Evolutionary conservation across 2,113 vertebrate species (phyloP).

Genomic region (Promerops cafer): DNA sequence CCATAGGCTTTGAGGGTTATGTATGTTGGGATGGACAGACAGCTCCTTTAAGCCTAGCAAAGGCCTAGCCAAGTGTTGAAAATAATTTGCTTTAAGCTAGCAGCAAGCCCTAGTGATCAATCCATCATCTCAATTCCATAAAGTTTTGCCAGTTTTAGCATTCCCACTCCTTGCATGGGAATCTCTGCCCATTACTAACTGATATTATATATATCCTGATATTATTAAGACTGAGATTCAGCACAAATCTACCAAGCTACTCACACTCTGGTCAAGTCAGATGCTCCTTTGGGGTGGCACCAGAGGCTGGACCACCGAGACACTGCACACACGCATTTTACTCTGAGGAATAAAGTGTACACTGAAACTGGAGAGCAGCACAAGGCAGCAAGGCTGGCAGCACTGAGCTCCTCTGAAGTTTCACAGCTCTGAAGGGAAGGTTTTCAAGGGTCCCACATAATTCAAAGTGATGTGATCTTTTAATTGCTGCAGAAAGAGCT

Average conservation of each 20-base stretch:
- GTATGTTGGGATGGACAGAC: not conserved
- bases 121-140: not conserved
- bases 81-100: not conserved
- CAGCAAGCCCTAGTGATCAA: not conserved
- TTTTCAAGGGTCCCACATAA: not conserved
- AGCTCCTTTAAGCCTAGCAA: not conserved
- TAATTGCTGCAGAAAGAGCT: not conserved
- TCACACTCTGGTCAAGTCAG: not conserved
- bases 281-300: not conserved
- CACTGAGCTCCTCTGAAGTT: not conserved
- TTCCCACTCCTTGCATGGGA: not conserved
- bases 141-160: not conserved
- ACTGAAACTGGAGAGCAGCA: not conserved
- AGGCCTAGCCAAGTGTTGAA: not conserved
- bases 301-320: not conserved
- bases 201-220: not conserved
- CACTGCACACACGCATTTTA: not conserved
- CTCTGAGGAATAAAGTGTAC: not conserved
- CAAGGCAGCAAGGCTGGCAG: not conserved
- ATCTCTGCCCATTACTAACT: not conserved
- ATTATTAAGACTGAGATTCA: not conserved
- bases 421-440: not conserved
- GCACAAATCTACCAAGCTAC: not conserved
- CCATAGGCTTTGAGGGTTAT: not conserved
- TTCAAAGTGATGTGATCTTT: not conserved